Base-by-base conservation (phyloP, 2,888 invertebrate species). In the Erebia palarica region DNA sequence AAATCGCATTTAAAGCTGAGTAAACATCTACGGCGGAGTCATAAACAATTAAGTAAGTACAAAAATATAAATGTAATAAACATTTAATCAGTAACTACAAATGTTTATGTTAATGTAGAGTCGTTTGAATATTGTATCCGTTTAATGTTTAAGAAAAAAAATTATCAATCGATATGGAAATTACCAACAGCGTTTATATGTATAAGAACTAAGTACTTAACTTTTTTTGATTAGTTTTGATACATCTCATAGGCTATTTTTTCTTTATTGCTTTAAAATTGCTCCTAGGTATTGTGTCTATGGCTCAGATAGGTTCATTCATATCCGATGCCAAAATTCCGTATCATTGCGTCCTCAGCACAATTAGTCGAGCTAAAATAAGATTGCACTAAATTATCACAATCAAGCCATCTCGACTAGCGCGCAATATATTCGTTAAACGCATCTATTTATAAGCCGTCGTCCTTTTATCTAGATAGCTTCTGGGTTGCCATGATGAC, bases 291-390 rank as follows among this genome's bases (percentile, higher is more conserved):
- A 61, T 1, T n/a, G 51, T 53, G 44, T 44, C 44, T 61, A 36
- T 59, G 63, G 53, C 71, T 64, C 27, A 69, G 59, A 60, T 53
- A 16, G 61, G 64, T 47, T 76, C 75, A 73, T 72, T 78, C 68
- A 71, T 55, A 73, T 64, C 21, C 70, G 71, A 73, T 77, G 78
- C 77, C 74, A 76, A 76, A 76, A 78, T 75, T 70, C 70, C 70
- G 69, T 73, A 75, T 75, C 65, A 75, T 73, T 73, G 72, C 72
- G 86, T 85, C 85, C 86, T 88, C 86, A 87, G 82, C 86, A 88
- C 88, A 89, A 88, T 90, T 88, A 88, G 86, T 78, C 79, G 78
- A 77, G 82, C 87, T 86, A 85, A 89, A 90, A 89, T 89, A 89
- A 89, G 83, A 86, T 77, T 72, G 76, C 80, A 81, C 77, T 87